Evolutionary conservation across 2,888 invertebrate genomes (phyloP).

Genomic region (Eustalomyia histrio): DNA sequence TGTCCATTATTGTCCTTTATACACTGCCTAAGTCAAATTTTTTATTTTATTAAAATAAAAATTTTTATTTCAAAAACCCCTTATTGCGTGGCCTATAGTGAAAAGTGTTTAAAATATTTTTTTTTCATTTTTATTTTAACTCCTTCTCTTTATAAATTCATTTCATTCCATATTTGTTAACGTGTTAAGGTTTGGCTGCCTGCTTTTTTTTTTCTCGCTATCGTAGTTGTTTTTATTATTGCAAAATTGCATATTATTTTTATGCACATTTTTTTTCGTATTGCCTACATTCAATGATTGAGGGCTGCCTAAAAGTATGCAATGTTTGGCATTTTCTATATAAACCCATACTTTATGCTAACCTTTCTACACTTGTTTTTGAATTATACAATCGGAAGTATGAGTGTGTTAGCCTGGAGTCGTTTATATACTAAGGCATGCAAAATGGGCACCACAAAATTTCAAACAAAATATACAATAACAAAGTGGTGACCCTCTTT

Average conservation of each 20-base stretch:
- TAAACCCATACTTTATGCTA: conserved; percentile 35
- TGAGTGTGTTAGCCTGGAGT: conserved; percentile 44
- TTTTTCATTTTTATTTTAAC: background rate
- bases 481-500: conserved; percentile 44
- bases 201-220: conserved; percentile 22
- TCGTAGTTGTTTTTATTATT: background rate
- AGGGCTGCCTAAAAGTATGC: conserved; percentile 59
- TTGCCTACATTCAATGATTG: conserved; percentile 58
- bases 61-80: too few relatives aligned
- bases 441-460: conserved; percentile 53
- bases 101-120: background rate
- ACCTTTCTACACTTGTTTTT: conserved; percentile 1
- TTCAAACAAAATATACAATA: conserved; percentile 56
- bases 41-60: too few relatives aligned
- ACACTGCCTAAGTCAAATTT: too few relatives aligned
- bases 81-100: too few relatives aligned
- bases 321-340: conserved; percentile 43
- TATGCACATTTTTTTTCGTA: conserved; percentile 36
- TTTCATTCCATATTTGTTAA: conserved; percentile 58
- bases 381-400: background rate
- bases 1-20: too few relatives aligned
- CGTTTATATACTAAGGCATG: conserved; percentile 33
- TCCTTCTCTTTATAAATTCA: conserved; percentile 5
- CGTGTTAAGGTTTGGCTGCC: conserved; percentile 35
- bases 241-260: conserved; percentile 34